A percentile compares a stretch with the other conserved stretches of the same genome.
Conservation (phyloP, 2,113 vertebrate species). For the Saimiri boliviensis region DNA sequence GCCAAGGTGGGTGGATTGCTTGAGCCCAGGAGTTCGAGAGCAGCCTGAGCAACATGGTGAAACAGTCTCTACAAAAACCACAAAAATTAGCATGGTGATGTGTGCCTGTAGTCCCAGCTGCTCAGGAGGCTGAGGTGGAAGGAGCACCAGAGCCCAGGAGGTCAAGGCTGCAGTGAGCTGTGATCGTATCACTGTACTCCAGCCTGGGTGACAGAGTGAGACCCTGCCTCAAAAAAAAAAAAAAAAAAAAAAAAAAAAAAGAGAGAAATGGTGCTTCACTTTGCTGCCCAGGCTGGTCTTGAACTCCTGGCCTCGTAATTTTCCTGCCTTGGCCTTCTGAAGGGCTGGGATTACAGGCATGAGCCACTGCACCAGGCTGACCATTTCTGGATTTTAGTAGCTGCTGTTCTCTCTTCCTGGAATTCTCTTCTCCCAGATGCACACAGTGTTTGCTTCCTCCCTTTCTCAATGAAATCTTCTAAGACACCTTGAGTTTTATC, state of each 20-base stretch:
- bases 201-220: no score
- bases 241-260: no score
- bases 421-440: background rate
- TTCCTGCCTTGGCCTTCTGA: background rate
- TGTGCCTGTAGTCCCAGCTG: no score
- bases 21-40: no score
- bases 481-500: background rate
- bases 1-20: no score
- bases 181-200: fast-evolving
- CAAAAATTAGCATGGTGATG: no score
- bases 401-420: background rate
- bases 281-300: background rate
- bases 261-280: background rate
- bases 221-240: no score
- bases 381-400: background rate
- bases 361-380: background rate
- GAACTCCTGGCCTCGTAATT: background rate
- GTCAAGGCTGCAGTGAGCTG: no score
- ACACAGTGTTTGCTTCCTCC: background rate
- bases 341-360: background rate
- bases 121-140: no score
- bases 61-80: no score
- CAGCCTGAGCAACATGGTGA: no score
- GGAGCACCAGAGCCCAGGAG: no score
- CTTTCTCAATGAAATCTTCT: background rate